Percentiles rank a stretch among this genome's conserved stretches.
These are phyloP conservation scores for Rhinolophus ferrumequinum DNA, from an alignment of 2,113 vertebrate genomes.

Conservation along the genomic window DNA sequence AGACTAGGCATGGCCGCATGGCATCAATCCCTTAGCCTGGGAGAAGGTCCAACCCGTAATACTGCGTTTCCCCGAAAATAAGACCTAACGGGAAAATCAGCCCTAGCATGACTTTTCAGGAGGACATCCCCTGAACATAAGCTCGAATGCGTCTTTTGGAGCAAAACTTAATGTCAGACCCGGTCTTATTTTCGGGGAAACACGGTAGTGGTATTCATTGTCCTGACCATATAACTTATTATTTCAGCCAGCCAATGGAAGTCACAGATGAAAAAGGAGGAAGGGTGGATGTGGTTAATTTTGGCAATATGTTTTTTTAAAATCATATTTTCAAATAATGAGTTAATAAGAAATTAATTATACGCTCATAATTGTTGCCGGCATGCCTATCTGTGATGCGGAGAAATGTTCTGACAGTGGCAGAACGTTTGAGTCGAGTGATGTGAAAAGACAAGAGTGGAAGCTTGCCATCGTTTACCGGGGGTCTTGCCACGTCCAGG, in stretches of 20 bases:
- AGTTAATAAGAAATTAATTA: constrained; percentile 55
- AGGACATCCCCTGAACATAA: too few relatives aligned
- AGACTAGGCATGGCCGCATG: background rate
- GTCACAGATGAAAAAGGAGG: background rate
- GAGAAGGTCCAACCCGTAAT: background rate
- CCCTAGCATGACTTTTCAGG: too few relatives aligned
- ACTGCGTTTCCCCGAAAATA: too few relatives aligned
- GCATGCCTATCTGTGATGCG: background rate
- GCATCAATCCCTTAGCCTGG: background rate
- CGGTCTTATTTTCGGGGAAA: too few relatives aligned
- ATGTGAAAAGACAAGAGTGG: background rate
- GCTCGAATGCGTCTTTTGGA: too few relatives aligned
- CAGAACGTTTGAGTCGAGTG: background rate
- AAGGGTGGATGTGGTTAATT: constrained; percentile 22
- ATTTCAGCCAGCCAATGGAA: constrained; percentile 35
- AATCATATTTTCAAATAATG: background rate
- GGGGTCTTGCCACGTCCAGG: background rate
- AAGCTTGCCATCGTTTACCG: background rate
- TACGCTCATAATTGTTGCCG: background rate
- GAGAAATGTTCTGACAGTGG: background rate
- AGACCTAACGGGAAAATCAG: too few relatives aligned
- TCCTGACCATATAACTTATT: background rate
- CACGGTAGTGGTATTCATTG: background rate
- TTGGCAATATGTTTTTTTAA: background rate
- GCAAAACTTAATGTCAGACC: too few relatives aligned